Evolutionary conservation across 2,888 invertebrate species (phyloP), one percentile per base, ranked within the genome.

Genomic region (Drosophila suboccidentalis): DNA sequence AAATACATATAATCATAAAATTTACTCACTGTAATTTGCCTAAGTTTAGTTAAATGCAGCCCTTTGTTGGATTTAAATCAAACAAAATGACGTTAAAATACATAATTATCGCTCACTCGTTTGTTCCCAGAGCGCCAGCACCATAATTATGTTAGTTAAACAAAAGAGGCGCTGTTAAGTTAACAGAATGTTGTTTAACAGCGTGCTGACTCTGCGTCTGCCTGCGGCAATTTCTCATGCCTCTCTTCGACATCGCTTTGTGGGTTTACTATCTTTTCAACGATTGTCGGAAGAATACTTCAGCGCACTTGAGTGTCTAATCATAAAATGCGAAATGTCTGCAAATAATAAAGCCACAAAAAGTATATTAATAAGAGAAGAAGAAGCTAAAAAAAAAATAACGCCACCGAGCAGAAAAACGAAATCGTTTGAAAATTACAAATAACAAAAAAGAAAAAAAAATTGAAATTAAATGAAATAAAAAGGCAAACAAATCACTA

Each of bases 231-330:
- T 71, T 67, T 69, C 82, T 68, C 71, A 67, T 69, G 62, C 65
- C 65, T 64, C 54, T 43, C 43, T 36, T 47, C 41, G 47, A 10
- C 29, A 32, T n/a, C 54, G 39, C 43, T 72, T 66, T 65, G 69
- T 65, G 50, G 69, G 68, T 61, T 81, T 75, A 67, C 51, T 19
- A 47, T 62, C 46, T 61, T 75, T 57, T 82, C 74, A 75, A 82
- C 74, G 81, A 86, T 76, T 86, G 83, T 74, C 84, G 84, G 74
- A 80, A 86, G 87, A 88, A 88, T 68, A 87, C 89, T 85, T 83
- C 53, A 83, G 75, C 68, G 69, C 74, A 74, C 85, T 85, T 83
- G 70, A 83, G 76, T 78, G 79, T 79, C 84, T 77, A 76, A 86
- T 85, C 83, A 75, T 88, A 78, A 83, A 82, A 71, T 60, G 77